Percentiles rank a stretch among this genome's conserved stretches.
These are phyloP conservation scores for Amiota mariae DNA, from an alignment of 2,888 invertebrate species.

Conservation along the genomic window DNA sequence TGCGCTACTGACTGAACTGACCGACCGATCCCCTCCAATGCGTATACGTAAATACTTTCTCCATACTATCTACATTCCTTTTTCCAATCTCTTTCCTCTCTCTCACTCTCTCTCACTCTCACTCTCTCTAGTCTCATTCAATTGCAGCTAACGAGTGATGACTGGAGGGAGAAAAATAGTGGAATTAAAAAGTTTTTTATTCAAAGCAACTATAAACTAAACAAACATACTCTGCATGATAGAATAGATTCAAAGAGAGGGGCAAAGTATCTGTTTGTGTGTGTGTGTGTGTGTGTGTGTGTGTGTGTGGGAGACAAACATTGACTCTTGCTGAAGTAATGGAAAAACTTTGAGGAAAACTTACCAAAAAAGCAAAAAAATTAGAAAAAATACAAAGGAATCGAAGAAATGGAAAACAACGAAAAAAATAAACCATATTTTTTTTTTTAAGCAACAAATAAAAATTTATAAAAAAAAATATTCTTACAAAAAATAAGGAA, in stretches of 20 bases:
- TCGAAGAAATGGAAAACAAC: neutral
- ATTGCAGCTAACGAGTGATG: constrained; percentile 1
- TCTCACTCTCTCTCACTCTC: no score
- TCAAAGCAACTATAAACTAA: constrained; percentile 28
- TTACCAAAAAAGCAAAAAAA: neutral
- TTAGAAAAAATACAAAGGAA: constrained; percentile 4
- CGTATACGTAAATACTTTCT: no score
- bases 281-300: no score
- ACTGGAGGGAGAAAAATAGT: constrained; percentile 34
- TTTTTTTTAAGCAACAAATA: neutral
- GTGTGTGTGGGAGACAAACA: constrained; percentile 9
- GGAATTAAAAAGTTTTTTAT: constrained; percentile 42
- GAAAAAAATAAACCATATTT: neutral
- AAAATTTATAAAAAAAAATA: neutral
- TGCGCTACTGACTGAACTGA: no score
- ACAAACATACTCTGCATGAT: neutral
- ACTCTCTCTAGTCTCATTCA: no score
- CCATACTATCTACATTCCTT: no score
- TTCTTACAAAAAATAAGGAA: neutral
- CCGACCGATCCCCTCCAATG: no score
- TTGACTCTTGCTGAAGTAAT: constrained; percentile 22
- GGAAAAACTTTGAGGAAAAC: constrained; percentile 18
- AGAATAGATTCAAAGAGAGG: neutral
- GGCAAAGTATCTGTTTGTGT: no score
- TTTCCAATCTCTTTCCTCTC: no score